These are phyloP conservation scores for Eospalax fontanierii DNA, from an alignment of 2,797 vertebrate genomes.

Conservation along the genomic window DNA sequence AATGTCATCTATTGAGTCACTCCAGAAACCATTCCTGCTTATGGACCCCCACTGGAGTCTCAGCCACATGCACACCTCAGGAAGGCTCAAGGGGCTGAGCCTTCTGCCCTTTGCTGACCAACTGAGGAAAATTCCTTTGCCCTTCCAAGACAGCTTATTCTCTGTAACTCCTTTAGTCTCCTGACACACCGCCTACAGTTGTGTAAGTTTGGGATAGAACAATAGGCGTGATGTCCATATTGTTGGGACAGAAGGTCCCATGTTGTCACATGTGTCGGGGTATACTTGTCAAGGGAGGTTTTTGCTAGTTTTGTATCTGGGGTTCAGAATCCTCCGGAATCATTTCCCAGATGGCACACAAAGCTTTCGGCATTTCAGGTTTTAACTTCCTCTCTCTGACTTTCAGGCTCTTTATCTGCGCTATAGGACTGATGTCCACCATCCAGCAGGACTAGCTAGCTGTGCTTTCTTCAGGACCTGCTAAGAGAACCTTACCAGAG, in stretches of 20 bases:
- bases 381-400: not conserved
- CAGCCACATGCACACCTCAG: not conserved
- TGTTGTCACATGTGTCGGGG: too few relatives aligned
- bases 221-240: not conserved
- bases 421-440: too few relatives aligned
- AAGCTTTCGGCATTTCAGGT: not conserved
- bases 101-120: not conserved
- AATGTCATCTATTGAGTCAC: not conserved
- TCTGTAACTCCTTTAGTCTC: not conserved
- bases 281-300: not conserved
- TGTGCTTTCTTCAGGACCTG: not conserved
- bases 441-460: not conserved
- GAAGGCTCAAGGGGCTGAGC: not conserved
- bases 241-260: not conserved
- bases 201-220: not conserved
- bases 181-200: not conserved
- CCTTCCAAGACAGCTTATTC: not conserved
- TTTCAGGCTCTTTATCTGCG: not conserved
- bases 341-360: rapidly evolving
- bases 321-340: not conserved
- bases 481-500: not conserved
- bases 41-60: too few relatives aligned
- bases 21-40: not conserved
- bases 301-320: not conserved
- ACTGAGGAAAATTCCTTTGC: not conserved